These are phyloP conservation scores for Muschampia plurimacula DNA, from an alignment of 2,888 invertebrate species.

Conservation along the genomic window DNA sequence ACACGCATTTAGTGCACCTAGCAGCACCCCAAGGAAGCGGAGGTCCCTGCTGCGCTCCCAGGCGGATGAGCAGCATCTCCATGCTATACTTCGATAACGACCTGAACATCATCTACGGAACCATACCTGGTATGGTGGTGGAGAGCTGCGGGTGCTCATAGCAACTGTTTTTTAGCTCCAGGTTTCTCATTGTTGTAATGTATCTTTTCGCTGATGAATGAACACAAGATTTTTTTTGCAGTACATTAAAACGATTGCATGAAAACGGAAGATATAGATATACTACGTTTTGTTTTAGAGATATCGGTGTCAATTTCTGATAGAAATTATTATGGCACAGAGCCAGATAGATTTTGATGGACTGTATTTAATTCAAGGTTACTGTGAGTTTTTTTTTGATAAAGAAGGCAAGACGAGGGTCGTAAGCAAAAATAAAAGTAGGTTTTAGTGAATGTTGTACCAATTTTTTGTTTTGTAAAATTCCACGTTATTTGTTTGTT, in stretches of 20 bases:
- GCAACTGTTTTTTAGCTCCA: slow-evolving; percentile 63
- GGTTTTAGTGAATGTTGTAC: neutral
- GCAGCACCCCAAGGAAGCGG: slow-evolving; percentile 91
- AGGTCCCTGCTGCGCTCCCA: slow-evolving; percentile 97
- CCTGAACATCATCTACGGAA: slow-evolving; percentile 94
- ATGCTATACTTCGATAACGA: slow-evolving; percentile 97
- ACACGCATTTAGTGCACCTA: slow-evolving; percentile 94
- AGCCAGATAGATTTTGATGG: neutral
- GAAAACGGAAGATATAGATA: neutral
- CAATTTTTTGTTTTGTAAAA: neutral
- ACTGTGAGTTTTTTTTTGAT: neutral
- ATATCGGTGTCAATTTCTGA: neutral
- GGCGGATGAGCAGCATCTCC: slow-evolving; percentile 94
- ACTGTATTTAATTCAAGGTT: neutral
- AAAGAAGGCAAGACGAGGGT: neutral
- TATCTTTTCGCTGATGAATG: slow-evolving; percentile 15
- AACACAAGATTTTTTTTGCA: slow-evolving; percentile 5
- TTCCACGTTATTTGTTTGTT: neutral
- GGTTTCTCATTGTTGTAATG: slow-evolving; percentile 41
- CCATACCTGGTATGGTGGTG: slow-evolving; percentile 97
- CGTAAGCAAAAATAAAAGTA: neutral
- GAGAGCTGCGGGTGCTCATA: slow-evolving; percentile 97
- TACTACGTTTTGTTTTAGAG: neutral
- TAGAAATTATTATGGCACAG: neutral
- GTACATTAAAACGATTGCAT: neutral